phyloP scores from a whole-genome alignment of 1,140 invertebrate species.

The Pemphigus obesinymphae region DNA sequence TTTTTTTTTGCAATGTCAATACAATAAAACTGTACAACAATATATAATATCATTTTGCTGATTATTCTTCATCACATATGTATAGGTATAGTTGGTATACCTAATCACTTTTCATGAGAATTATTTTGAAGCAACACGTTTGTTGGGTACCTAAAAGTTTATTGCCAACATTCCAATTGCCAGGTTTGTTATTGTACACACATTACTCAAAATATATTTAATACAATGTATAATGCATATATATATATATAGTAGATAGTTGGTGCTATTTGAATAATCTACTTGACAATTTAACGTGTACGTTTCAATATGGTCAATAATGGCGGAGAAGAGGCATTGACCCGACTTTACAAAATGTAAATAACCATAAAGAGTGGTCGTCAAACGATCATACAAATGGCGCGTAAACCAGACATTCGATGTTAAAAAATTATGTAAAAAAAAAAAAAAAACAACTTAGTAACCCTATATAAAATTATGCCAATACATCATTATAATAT shows the following conservation, averaged over 20 bases:
- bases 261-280: neutral
- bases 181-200: neutral
- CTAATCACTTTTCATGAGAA: neutral
- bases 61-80: too few species aligned
- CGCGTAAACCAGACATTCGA: neutral
- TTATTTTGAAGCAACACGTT: neutral
- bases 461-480: too few species aligned
- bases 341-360: neutral
- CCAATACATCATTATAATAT: too few species aligned
- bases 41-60: too few species aligned
- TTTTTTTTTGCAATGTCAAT: neutral
- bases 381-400: neutral
- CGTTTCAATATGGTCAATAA: neutral
- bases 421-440: too few species aligned
- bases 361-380: neutral
- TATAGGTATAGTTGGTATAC: too few species aligned
- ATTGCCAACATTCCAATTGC: neutral
- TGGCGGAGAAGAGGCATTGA: neutral
- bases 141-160: too few species aligned
- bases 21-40: neutral
- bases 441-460: too few species aligned
- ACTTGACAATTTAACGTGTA: neutral
- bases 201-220: conserved; percentile 5
- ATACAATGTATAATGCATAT: neutral
- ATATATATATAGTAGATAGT: neutral